These are phyloP conservation scores for Venusia cambrica DNA, from an alignment of 2,888 invertebrate species.

Conservation along the genomic window DNA sequence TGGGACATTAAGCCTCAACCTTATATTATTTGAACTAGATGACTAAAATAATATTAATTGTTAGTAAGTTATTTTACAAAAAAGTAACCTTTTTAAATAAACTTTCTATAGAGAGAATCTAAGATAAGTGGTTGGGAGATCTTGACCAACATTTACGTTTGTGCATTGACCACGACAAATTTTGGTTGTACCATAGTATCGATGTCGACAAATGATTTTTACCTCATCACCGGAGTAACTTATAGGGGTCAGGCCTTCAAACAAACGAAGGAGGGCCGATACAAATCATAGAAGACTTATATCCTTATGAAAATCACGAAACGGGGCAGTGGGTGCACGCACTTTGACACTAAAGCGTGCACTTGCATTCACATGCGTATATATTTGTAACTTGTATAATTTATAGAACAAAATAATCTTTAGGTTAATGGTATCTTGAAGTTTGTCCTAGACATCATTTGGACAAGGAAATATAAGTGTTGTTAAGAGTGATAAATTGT, in stretches of 20 bases:
- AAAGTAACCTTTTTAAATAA: too few species aligned
- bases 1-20: too few species aligned
- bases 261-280: conserved; percentile 58
- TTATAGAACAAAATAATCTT: background rate
- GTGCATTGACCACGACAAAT: too few species aligned
- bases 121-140: too few species aligned
- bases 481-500: conserved; percentile 24
- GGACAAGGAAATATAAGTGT: conserved; percentile 36
- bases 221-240: conserved; percentile 45
- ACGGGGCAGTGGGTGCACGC: conserved; percentile 54
- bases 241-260: conserved; percentile 77
- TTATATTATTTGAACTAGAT: too few species aligned
- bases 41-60: too few species aligned
- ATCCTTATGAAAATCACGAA: conserved; percentile 64
- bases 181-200: conserved; percentile 15
- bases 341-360: conserved; percentile 47
- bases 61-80: too few species aligned
- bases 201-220: conserved; percentile 29
- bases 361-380: conserved; percentile 29
- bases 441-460: conserved; percentile 46
- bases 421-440: conserved; percentile 13
- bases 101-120: too few species aligned
- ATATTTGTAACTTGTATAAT: conserved; percentile 17
- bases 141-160: too few species aligned
- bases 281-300: conserved; percentile 73